Base-by-base conservation (phyloP, 2,888 invertebrate genomes). In the Tenthredo amoena region DNA sequence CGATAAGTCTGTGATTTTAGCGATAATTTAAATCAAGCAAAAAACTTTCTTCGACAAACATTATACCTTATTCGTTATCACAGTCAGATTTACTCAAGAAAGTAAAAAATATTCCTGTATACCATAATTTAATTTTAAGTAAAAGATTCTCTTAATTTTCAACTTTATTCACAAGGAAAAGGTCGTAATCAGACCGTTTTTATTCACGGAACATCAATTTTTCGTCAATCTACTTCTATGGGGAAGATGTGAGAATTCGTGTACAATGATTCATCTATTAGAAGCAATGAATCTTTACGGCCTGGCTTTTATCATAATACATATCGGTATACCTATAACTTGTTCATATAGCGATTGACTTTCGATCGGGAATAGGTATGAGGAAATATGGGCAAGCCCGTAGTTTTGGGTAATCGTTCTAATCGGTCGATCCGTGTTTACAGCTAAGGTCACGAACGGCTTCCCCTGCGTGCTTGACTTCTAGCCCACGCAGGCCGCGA, bases 391-490 rank as follows among this genome's bases (percentile, higher is more conserved):
- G 47, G 79, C 37, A 21, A 37, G 76, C 18, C 37, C 18, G 10
- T 40, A 40, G 55, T 82, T 82, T 9, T 47, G 37, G 34, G 47
- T 68, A 83, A 83, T 83, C 83, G 65, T 43, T 83, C 47, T 68
- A 47, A 83, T 83, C 83, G 47, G 47, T 40, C n/a, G 18, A 68
- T 83, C 68, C 47, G 47, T 83, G 43, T 68, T 83, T 83, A 83
- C 47, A 83, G 47, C 68, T 83, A n/a, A 40, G 68, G 47, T 83
- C 83, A 83, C 68, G 83, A 68, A 83, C 83, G 83, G 83, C 83
- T 83, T 83, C 47, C 68, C 31, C 71, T 47, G 62, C 71, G n/a
- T 68, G 43, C 26, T 62, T 81, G 62, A 81, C 62, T 81, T 18
- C 18, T 77, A 18, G 18, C 77, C 15, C 26, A 34, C 26, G 77